Evolutionary conservation across 2,113 vertebrate species (phyloP), one percentile per base, ranked within the genome.

Genomic region (Clinocottus analis): DNA sequence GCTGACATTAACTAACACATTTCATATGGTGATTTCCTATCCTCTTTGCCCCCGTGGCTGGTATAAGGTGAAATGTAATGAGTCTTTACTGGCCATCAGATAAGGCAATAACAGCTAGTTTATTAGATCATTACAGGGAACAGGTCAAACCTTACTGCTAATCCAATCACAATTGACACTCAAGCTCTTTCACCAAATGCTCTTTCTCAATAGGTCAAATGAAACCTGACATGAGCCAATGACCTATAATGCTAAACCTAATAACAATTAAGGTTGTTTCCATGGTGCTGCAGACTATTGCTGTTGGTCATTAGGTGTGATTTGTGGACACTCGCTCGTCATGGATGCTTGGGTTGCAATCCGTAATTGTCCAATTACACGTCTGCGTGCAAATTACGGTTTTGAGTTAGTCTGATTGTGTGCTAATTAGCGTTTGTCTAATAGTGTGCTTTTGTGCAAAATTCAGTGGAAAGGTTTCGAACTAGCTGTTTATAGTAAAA

Each of bases 111-210:
- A 78, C 65, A 13, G 35, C 35, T 61, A 72, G 69, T 84, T 85
- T 90, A 87, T 91, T 76, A 75, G 83, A 85, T 83, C 72, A 59
- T 78, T 79, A 69, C 66, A 61, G 45, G 39, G 56, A 75, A 65
- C 59, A 37, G 74, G 79, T 78, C 79, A 86, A 77, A 72, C n/a
- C 59, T 45, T 79, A 58, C 61, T 53, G 66, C 73, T 88, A 62
- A 66, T 87, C 80, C 75, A 75, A 79, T 89, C 85, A 83, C 87
- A 71, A 21, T n/a, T 61, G 66, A 89, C 79, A 67, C 73, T 35
- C 5, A 21, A 60, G n/a, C 65, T 51, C 66, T 79, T 65, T 59
- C 45, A 69, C 49, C 75, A 51, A 82, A 75, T 72, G 49, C 53
- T 33, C 11, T 80, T 84, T 79, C 35, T 58, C 73, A 66, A 70